These are phyloP conservation scores for Drosophila sp. DNA, from an alignment of 1,140 invertebrate species.

Conservation along the genomic window DNA sequence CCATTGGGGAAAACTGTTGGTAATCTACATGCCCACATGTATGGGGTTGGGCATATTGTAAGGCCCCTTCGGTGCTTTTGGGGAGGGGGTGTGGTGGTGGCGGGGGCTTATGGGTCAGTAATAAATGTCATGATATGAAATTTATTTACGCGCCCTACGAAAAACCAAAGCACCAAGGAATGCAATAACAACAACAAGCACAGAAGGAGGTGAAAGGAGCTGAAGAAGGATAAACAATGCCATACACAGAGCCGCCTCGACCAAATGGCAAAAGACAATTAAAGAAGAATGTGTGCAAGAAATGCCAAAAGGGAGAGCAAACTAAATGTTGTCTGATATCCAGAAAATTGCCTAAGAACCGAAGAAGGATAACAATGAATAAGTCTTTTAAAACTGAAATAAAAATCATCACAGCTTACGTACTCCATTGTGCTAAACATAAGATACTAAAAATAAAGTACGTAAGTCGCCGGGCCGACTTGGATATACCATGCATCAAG, in stretches of 20 bases:
- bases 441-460: too few relatives aligned
- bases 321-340: constrained; percentile 20
- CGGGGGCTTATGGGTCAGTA: constrained; percentile 73
- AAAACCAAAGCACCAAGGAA: constrained; percentile 74
- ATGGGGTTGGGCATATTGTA: not conserved
- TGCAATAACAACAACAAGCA: constrained; percentile 59
- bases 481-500: too few relatives aligned
- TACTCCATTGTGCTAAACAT: too few relatives aligned
- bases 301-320: constrained; percentile 27
- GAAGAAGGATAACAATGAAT: not conserved
- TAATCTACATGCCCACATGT: constrained; percentile 28
- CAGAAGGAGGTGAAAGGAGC: constrained; percentile 23
- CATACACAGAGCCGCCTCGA: constrained; percentile 33
- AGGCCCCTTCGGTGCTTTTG: not conserved
- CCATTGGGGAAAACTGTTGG: constrained; percentile 48
- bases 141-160: constrained; percentile 76
- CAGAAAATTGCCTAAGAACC: not conserved
- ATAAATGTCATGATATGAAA: constrained; percentile 80
- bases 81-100: constrained; percentile 5
- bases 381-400: too few relatives aligned
- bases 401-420: too few relatives aligned
- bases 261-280: constrained; percentile 61
- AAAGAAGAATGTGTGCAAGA: constrained; percentile 48
- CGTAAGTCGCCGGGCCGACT: too few relatives aligned
- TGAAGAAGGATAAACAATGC: constrained; percentile 55